Base-by-base conservation (phyloP, 2,888 invertebrate species). In the Sylvicola cinctus region DNA sequence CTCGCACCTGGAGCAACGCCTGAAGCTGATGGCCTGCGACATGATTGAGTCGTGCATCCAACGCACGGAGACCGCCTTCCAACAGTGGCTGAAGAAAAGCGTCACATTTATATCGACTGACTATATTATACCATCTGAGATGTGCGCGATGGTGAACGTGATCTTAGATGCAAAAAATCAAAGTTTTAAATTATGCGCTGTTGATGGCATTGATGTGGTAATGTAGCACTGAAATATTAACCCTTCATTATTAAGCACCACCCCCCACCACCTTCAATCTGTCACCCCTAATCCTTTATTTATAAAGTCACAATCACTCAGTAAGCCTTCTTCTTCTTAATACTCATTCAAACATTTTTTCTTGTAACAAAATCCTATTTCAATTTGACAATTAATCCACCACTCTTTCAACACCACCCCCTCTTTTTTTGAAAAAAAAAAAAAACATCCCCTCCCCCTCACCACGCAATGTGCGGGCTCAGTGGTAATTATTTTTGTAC, bases 61-160 rank as follows among this genome's bases (percentile, higher is more conserved):
- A 54, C 74, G 79, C 48, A 87, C 87, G 3, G 85, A 84, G 50
- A 58, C 70, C 28, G 77, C 83, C 14, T 98, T 95, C 62, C 84
- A 91, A 63, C 74, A 77, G 33, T 88, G 87, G 84, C 60, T 87
- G 40, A 87, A 87, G 60, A 90, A 88, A 58, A 83, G 85, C 41
- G 79, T 85, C 38, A 84, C 85, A 7, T 87, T 88, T 58, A 84
- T 83, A 58, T 84, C 90, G 10, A 93, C 95, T 34, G 98, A 98
- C 63, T 98, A 95, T 62, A 84, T 93, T 47, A 74, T 96, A 46
- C 95, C 93, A 4, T 80, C 88, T 20, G 98, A 98, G 66, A 87
- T 95, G 62, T 96, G 96, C 58, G 91, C 93, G 17, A 96, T 96
- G 96, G 87, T 96, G 49, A 98, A 98, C 63, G 95, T 96, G 44